Base-by-base conservation (phyloP, 2,113 vertebrate genomes). In the Todiramphus saurophagus region DNA sequence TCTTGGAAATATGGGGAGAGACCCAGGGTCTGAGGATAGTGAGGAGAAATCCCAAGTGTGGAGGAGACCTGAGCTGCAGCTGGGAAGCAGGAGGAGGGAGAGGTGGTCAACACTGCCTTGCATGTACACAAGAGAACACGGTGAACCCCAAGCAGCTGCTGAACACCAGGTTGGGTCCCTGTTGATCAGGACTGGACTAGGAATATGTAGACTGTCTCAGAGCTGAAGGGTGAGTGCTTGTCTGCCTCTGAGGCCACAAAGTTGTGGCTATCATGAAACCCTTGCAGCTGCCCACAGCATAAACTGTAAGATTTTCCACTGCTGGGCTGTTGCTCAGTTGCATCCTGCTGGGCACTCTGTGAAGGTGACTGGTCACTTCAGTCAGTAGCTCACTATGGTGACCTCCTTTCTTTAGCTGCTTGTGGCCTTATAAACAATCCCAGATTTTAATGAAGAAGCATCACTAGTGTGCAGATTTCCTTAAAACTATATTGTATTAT, bases 1-100 rank as follows among this genome's bases (percentile, higher is more conserved):
- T 28, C 9, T 77, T 25, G 10, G 39, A 89, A 62, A 50, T 10
- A 4, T 39, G 25, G 3, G 8, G 20, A 48, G 43, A 84, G 12
- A 43, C 5, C 1, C 16, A 50, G 9, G 2, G 9, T 33, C 19
- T 31, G 17, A 21, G 12, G 4, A 5, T 8, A 17, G 10, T 31
- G 25, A 11, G 3, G 15, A 75, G 37, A 90, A 83, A 58, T 33
- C 9, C 3, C 18, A 46, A 19, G 9, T 13, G 2, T 31, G 11
- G 7, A 63, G 6, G 43, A 11, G 55, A 64, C 7, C 17, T 41
- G 28, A 76, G 33, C 11, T 46, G 33, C 24, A 50, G 9, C 24
- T 62, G 28, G 31, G 48, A 86, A 89, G 30, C 31, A 25, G 63
- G 7, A 59, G 33, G 16, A 51, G 16, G n/a, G 21, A 53, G 11